phyloP scores from a whole-genome alignment of 2,888 invertebrate genomes.

The Hipparchia semele region DNA sequence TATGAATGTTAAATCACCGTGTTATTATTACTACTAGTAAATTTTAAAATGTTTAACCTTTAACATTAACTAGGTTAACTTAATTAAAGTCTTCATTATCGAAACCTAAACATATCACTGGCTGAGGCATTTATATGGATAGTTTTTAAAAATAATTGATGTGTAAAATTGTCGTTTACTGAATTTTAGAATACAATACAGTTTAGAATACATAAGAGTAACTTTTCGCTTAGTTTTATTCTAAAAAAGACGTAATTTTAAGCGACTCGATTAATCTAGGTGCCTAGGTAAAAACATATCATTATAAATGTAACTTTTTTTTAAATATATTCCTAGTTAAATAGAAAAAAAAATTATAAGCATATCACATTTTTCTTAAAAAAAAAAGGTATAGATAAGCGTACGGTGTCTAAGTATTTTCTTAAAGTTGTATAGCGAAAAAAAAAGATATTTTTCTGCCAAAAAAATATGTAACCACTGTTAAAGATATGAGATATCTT shows the following conservation, averaged over 20 bases:
- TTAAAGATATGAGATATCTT: constrained; percentile 76
- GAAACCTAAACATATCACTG: constrained; percentile 80
- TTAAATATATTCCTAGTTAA: constrained; percentile 42
- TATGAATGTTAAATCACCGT: constrained; percentile 46
- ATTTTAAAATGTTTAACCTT: constrained; percentile 67
- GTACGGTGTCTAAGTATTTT: constrained; percentile 67
- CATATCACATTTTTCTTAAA: constrained; percentile 50
- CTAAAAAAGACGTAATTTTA: constrained; percentile 41
- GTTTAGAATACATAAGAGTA: constrained; percentile 37
- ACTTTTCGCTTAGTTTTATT: constrained; percentile 44
- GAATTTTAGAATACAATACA: constrained; percentile 14
- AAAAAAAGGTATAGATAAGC: constrained; percentile 48
- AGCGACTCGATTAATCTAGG: constrained; percentile 52
- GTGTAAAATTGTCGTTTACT: constrained; percentile 52
- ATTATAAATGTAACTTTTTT: constrained; percentile 49
- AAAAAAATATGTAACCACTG: constrained; percentile 51
- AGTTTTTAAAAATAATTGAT: constrained; percentile 62
- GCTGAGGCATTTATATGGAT: constrained; percentile 79
- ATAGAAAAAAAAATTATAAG: constrained; percentile 42
- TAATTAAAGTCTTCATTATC: constrained; percentile 68
- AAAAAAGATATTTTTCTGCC: constrained; percentile 65
- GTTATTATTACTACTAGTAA: constrained; percentile 41
- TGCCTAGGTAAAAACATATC: constrained; percentile 73
- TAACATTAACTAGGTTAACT: constrained; percentile 59
- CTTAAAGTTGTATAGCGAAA: constrained; percentile 55